Percentiles rank a stretch among this genome's conserved stretches.
Conservation (phyloP, 2,888 invertebrate genomes). For the Acholoe squamosa region DNA sequence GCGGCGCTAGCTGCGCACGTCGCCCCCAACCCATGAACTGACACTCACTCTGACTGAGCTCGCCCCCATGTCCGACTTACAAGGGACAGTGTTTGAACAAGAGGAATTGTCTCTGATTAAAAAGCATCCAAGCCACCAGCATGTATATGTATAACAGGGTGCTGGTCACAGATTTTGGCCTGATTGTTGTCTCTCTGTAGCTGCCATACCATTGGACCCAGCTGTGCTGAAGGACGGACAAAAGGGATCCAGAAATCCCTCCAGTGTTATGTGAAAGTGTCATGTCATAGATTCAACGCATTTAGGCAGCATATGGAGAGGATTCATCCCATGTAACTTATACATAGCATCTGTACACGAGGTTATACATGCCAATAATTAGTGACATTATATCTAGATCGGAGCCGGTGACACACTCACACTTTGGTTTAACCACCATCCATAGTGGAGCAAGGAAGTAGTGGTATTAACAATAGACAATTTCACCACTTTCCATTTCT, state of each 20-base stretch:
- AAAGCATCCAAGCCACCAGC: slow-evolving; percentile 56
- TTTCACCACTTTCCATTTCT: too few relatives aligned
- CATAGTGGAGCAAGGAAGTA: not conserved
- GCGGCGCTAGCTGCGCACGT: not conserved
- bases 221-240: not conserved
- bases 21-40: not conserved
- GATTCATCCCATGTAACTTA: too few relatives aligned
- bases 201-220: not conserved
- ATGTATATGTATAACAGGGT: slow-evolving; percentile 44
- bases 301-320: too few relatives aligned
- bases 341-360: too few relatives aligned
- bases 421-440: not conserved
- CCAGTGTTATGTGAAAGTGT: too few relatives aligned
- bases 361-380: too few relatives aligned
- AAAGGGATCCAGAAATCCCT: not conserved
- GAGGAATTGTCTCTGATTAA: slow-evolving; percentile 60
- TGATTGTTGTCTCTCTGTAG: slow-evolving; percentile 33
- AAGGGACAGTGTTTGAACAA: slow-evolving; percentile 28
- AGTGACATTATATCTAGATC: not conserved
- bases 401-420: not conserved
- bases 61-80: not conserved
- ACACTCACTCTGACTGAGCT: not conserved
- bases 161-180: slow-evolving; percentile 55
- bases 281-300: too few relatives aligned
- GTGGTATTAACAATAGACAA: not conserved